Conservation (phyloP, 2,888 invertebrate species). For the Pachycephus smyrnensis region DNA sequence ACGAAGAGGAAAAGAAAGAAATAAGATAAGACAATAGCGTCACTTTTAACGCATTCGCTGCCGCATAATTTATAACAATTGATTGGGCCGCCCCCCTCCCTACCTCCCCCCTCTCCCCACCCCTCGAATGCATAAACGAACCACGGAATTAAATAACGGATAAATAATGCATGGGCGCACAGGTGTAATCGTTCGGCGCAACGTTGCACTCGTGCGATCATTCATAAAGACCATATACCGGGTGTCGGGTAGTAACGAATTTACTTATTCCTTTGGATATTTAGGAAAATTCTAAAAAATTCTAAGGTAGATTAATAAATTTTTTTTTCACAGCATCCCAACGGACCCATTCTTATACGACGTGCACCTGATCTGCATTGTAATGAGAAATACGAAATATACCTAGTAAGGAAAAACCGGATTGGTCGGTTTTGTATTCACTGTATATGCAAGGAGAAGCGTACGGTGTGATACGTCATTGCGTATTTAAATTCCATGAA, state of each 20-base stretch:
- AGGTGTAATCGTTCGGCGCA: conserved; percentile 2
- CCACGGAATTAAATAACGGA: neutral
- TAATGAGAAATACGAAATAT: neutral
- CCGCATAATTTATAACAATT: neutral
- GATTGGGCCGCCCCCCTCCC: too few species aligned
- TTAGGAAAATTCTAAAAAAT: too few species aligned
- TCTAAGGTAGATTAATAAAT: too few species aligned
- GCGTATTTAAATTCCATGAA: neutral
- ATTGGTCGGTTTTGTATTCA: neutral
- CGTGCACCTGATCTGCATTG: neutral
- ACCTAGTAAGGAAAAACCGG: neutral
- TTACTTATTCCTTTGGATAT: neutral
- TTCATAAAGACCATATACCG: neutral
- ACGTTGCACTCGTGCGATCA: neutral
- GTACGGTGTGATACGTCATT: neutral
- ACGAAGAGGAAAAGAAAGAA: neutral
- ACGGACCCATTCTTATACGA: too few species aligned
- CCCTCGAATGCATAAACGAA: neutral
- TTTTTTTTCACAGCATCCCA: neutral
- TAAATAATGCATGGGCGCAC: neutral
- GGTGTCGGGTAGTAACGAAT: neutral
- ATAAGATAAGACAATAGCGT: neutral
- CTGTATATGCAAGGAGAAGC: too few species aligned
- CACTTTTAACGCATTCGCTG: neutral
- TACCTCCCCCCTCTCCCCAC: too few species aligned